Conservation (phyloP, 1,140 invertebrate genomes). For the Pseudomyrmex pallidus region DNA sequence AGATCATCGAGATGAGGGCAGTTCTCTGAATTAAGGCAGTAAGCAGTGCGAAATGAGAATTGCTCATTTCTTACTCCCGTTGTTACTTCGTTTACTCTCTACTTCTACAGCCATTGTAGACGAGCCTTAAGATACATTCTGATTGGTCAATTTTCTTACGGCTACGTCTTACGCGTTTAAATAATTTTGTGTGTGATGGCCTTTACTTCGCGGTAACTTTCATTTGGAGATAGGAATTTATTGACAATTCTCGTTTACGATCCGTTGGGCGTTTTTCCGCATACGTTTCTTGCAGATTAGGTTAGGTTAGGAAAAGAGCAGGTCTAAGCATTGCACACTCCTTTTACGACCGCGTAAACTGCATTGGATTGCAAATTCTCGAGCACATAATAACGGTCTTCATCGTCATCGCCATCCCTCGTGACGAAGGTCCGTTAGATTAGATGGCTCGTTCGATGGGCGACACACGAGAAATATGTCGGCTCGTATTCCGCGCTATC, state of each 20-base stretch:
- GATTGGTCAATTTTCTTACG: too few relatives aligned
- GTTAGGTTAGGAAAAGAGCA: conserved; percentile 65
- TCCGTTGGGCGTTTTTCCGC: conserved; percentile 40
- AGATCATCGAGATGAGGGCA: too few relatives aligned
- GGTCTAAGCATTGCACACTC: conserved; percentile 35
- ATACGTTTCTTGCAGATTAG: conserved; percentile 46
- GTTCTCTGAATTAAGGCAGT: too few relatives aligned
- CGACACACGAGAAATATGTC: conserved; percentile 44
- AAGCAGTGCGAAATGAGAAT: too few relatives aligned
- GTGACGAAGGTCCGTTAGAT: conserved; percentile 3
- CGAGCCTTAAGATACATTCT: too few relatives aligned
- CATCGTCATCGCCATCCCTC: conserved; percentile 46
- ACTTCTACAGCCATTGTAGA: too few relatives aligned
- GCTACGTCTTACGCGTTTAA: too few relatives aligned
- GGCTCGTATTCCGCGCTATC: conserved; percentile 46
- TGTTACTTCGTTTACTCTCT: too few relatives aligned
- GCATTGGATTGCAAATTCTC: conserved; percentile 73
- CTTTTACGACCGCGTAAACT: conserved; percentile 72
- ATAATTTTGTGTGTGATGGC: too few relatives aligned
- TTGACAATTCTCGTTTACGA: conserved; percentile 62
- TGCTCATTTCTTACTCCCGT: too few relatives aligned
- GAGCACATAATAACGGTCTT: conserved; percentile 51
- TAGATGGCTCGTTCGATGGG: conserved; percentile 51
- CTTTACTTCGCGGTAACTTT: conserved; percentile 48
- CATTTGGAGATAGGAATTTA: conserved; percentile 55